Conservation (phyloP, 2,113 vertebrate genomes). For the Syngnathus scovelli region DNA sequence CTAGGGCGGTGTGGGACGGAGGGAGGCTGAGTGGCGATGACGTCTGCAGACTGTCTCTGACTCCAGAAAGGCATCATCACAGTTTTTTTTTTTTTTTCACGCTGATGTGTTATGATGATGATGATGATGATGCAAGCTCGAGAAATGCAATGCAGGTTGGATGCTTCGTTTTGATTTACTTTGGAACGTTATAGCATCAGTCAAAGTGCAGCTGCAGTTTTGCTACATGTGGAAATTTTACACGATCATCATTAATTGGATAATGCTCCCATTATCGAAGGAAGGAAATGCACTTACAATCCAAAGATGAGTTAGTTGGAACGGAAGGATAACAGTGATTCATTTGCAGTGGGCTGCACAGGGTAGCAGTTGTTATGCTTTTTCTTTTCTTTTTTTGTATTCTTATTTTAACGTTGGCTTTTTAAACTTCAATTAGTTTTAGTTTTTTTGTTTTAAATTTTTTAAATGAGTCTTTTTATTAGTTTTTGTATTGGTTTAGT, state of each 20-base stretch:
- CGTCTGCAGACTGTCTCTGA: background rate
- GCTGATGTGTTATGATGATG: conserved; percentile 16
- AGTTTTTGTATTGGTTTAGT: too few species aligned
- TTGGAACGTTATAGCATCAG: conserved; percentile 27
- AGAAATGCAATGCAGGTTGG: conserved; percentile 50
- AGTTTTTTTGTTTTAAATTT: too few species aligned
- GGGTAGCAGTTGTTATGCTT: too few species aligned
- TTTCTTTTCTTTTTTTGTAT: too few species aligned
- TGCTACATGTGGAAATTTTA: background rate
- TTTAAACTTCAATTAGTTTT: too few species aligned
- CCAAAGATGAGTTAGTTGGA: background rate
- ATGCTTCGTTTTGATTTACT: conserved; percentile 23
- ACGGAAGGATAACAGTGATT: background rate
- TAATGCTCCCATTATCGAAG: background rate
- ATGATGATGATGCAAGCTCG: conserved; percentile 63
- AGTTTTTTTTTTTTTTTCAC: conserved; percentile 18
- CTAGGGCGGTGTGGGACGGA: background rate
- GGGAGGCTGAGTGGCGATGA: conserved; percentile 6
- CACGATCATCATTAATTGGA: background rate
- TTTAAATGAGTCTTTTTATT: too few species aligned
- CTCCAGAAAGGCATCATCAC: background rate
- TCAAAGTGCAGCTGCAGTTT: conserved; percentile 1
- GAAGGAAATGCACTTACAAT: background rate
- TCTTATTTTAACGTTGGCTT: too few species aligned
- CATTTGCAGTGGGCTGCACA: background rate